Evolutionary conservation across 1,140 invertebrate species (phyloP), one percentile per base, ranked within the genome.

Genomic region (Drosophila subpulchrella): DNA sequence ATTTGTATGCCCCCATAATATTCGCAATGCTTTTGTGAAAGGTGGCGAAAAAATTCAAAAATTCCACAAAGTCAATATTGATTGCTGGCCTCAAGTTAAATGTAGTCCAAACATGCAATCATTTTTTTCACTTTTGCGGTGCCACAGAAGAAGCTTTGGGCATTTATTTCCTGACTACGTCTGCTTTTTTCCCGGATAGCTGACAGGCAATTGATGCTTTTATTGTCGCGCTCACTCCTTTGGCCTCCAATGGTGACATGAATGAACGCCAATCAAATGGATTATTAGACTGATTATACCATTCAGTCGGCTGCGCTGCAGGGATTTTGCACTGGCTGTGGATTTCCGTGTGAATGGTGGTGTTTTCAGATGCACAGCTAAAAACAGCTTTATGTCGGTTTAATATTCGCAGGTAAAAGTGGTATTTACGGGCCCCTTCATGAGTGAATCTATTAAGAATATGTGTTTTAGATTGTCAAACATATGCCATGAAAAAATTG

Each of bases 261-360:
- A 30, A 47, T 71, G 65, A 70, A 44, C 50, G 68, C 44, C 53
- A 71, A 71, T 71, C 65, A 71, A 71, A 71, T 38, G 66, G 66
- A 71, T 71, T 72, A 71, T 58, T 71, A 72, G 53, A 42, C 66
- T 72, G 68, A 71, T 72, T 72, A 72, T 72, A n/a, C 36, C 38
- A 42, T 67, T 65, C 47, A 53, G 20, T 7, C n/a, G 6, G 56
- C 41, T 32, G 2, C n/a, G 30, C 41, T 57, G 60, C 48, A 24
- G 7, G 47, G 34, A 17, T 36, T 39, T 20, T 10, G 20, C 17
- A 7, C n/a, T 5, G 24, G 47, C 24, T 61, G 20, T 4, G n/a
- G 11, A 20, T 17, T 38, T 44, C 42, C n/a, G 20, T n/a, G 12
- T n/a, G 7, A 6, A 20, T 38, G 44, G 44, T 4, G 42, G 3